Percentiles rank a stretch among this genome's conserved stretches.
Evolutionary conservation across 2,113 vertebrate genomes (phyloP).

Genomic region (Mellivora capensis): DNA sequence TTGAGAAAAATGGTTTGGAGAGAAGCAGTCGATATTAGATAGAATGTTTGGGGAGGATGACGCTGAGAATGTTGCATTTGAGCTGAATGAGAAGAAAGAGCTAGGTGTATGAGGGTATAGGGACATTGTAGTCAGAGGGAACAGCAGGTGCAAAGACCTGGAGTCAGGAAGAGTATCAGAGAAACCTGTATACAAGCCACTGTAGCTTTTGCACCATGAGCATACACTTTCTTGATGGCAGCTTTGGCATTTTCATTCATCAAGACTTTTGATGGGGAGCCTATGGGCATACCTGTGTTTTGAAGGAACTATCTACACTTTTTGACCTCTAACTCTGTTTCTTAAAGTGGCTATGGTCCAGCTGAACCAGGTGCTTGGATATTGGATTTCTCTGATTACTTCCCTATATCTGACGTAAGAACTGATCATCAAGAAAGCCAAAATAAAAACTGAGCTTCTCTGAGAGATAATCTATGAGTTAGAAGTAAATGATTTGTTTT

Average conservation of each 20-base stretch:
- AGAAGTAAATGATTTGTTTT: neutral
- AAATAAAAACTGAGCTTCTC: neutral
- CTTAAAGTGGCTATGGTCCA: neutral
- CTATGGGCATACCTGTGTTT: neutral
- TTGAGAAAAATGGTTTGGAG: neutral
- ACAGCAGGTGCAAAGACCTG: neutral
- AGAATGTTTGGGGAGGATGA: neutral
- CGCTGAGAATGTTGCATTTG: neutral
- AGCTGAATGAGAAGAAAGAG: neutral
- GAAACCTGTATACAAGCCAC: neutral
- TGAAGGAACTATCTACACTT: neutral
- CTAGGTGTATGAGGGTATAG: neutral
- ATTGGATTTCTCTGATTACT: neutral
- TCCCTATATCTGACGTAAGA: neutral
- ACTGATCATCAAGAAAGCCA: neutral
- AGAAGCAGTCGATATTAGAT: neutral
- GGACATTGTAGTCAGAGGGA: neutral
- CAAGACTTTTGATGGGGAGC: neutral
- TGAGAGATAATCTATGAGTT: neutral
- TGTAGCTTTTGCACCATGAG: neutral
- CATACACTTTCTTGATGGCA: neutral
- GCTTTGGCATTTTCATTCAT: neutral
- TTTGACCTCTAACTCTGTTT: neutral
- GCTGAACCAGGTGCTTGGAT: neutral
- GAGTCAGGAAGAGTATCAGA: neutral